Conservation (phyloP, 1,140 invertebrate genomes). For the Polypedilum pembai region DNA sequence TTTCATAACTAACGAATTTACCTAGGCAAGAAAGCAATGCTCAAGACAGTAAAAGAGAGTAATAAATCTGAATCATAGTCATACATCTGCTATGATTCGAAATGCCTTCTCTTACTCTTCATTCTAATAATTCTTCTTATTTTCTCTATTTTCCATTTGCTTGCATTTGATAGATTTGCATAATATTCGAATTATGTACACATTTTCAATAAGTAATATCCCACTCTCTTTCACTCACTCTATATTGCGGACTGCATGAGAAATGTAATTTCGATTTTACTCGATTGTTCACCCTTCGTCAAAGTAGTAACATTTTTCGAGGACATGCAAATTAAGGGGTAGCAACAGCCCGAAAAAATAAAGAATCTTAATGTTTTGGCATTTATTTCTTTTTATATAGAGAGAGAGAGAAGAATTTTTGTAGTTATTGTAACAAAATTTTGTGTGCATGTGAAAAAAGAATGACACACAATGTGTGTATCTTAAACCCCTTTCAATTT, state of each 20-base stretch:
- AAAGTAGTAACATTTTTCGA: background rate
- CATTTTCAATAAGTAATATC: background rate
- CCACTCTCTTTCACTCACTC: no score
- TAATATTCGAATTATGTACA: slow-evolving; percentile 14
- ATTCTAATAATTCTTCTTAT: background rate
- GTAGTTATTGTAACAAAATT: background rate
- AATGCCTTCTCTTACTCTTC: background rate
- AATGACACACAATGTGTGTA: no score
- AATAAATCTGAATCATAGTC: slow-evolving; percentile 18
- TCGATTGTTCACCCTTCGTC: slow-evolving; percentile 10
- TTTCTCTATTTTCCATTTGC: slow-evolving; percentile 4
- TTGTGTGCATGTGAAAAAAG: no score
- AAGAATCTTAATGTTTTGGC: background rate
- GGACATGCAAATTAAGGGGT: slow-evolving; percentile 10
- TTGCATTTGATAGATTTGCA: slow-evolving; percentile 18
- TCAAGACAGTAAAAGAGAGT: background rate
- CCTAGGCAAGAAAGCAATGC: no score
- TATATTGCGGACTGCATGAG: background rate
- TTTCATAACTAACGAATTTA: no score
- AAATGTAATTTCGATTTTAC: slow-evolving; percentile 12
- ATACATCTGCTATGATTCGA: slow-evolving; percentile 17
- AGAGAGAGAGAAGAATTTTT: background rate
- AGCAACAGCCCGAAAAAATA: background rate
- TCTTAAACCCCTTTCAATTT: background rate
- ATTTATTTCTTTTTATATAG: no score